Conservation (phyloP, 2,113 vertebrate species). For the Corythornis cristatus region DNA sequence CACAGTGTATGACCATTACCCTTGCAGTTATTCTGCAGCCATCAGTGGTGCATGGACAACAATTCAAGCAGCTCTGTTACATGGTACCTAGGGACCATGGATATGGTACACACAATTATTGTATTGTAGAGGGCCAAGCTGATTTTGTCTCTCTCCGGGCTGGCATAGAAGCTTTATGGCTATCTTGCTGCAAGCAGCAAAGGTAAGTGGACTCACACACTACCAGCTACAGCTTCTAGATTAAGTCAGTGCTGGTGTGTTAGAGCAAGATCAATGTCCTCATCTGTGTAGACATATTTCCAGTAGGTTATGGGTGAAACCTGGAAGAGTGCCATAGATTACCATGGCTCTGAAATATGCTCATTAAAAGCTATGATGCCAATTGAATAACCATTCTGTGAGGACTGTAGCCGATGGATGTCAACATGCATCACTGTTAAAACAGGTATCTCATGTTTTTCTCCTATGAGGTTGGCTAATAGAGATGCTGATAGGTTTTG, state of each 20-base stretch:
- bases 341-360: neutral
- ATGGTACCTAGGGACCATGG: too few species aligned
- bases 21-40: neutral
- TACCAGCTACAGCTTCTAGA: neutral
- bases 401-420: neutral
- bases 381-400: neutral
- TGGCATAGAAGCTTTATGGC: rapidly evolving
- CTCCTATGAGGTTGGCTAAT: neutral
- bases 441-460: neutral
- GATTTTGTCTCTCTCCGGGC: neutral
- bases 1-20: neutral
- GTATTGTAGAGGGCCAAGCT: neutral
- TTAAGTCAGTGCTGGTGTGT: neutral
- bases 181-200: neutral
- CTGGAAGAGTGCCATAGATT: neutral
- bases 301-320: neutral
- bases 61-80: neutral
- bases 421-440: neutral
- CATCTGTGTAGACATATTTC: neutral
- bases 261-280: neutral
- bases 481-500: neutral
- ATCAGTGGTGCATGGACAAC: neutral
- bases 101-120: rapidly evolving
- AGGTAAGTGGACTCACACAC: neutral
- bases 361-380: neutral